Evolutionary conservation across 2,888 invertebrate species (phyloP), one percentile per base, ranked within the genome.

Genomic region (Selenia dentaria): DNA sequence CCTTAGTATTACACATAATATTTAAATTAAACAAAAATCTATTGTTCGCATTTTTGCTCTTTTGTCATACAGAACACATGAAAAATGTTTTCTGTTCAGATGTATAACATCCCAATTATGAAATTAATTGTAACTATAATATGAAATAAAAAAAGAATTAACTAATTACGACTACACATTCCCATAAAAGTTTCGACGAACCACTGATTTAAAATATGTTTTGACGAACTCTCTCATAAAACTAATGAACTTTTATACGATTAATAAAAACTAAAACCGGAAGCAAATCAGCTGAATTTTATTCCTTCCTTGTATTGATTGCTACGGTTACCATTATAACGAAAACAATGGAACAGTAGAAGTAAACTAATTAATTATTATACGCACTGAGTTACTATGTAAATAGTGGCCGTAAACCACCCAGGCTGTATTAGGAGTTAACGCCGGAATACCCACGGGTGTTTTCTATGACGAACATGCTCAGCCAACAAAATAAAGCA

Each of bases 321-420:
- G 26, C 41, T 49, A 31, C 31, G 50, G 29, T 54, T 59, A 59
- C 56, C 51, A 54, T 54, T 32, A 60, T 66, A 62, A 41, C 46
- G 50, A 64, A 61, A 75, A 70, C 61, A 63, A 64, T 48, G 64
- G 66, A 57, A 64, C 53, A 57, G 68, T 73, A 70, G 65, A 70
- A 66, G 59, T 63, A 59, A 70, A 72, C 64, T 75, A 77, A 79
- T 80, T 77, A 79, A 74, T 78, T 71, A 74, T 77, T 70, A 65
- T 69, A 66, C 62, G 59, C 62, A 63, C 59, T 59, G 60, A 68
- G 57, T 72, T 71, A 72, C 71, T 76, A 72, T 74, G 74, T 77
- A 79, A 74, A 76, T 74, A 70, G 62, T 61, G 53, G 57, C 63
- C 66, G 67, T 75, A 74, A 76, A 75, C 72, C 68, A 67, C 67